These are phyloP conservation scores for Chloebia gouldiae DNA, from an alignment of 2,113 vertebrate species.

Conservation along the genomic window DNA sequence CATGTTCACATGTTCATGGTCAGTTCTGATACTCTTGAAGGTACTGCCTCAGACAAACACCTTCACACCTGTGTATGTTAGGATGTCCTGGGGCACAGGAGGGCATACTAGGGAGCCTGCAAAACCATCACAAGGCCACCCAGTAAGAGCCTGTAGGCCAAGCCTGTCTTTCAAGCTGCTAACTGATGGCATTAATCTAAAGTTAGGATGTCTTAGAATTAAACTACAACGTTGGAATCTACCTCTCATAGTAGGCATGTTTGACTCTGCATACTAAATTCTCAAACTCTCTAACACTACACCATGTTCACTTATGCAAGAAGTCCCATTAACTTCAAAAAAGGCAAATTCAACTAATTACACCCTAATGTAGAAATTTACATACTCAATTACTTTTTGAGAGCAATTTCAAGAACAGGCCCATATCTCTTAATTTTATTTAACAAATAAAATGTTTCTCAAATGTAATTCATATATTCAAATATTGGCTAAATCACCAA, in stretches of 20 bases:
- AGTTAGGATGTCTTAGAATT: neutral
- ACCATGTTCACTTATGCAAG: neutral
- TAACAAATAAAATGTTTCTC: neutral
- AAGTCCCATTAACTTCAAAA: neutral
- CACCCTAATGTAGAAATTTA: neutral
- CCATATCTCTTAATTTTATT: neutral
- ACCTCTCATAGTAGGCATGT: neutral
- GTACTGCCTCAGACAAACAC: neutral
- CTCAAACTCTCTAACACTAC: neutral
- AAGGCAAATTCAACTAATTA: neutral
- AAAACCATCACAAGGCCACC: neutral
- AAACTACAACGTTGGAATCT: neutral
- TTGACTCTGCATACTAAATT: neutral
- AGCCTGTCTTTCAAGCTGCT: neutral
- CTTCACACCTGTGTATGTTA: rapidly evolving
- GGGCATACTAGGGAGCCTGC: neutral
- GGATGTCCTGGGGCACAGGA: neutral
- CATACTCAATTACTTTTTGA: neutral
- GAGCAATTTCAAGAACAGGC: neutral
- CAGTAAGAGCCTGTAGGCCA: neutral
- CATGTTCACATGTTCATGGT: neutral
- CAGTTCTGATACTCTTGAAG: neutral
- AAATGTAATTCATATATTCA: neutral
- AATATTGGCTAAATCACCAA: neutral
- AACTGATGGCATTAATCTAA: neutral